Evolutionary conservation across 2,888 invertebrate species (phyloP).

Genomic region (Agrochola lychnidis): DNA sequence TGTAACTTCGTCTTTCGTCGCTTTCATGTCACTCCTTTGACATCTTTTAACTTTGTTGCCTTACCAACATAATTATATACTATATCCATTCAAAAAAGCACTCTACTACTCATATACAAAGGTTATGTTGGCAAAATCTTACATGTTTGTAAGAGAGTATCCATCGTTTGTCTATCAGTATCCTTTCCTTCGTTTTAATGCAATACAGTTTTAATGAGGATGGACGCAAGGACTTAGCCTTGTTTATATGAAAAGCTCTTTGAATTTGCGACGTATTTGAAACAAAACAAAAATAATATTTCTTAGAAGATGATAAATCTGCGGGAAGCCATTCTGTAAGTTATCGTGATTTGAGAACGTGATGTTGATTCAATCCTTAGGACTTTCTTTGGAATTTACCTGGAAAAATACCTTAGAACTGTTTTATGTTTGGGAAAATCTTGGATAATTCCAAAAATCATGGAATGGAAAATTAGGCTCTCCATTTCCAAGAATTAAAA

Average conservation of each 20-base stretch:
- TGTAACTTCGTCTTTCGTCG: conserved; percentile 71
- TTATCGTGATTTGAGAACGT: conserved; percentile 36
- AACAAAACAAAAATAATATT: conserved; percentile 29
- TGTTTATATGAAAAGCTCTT: conserved; percentile 53
- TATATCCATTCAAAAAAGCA: conserved; percentile 25
- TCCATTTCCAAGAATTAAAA: neutral
- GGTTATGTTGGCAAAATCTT: conserved; percentile 10
- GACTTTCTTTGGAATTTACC: neutral
- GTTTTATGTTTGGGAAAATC: neutral
- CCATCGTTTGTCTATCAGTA: conserved; percentile 67
- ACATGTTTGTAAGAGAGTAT: conserved; percentile 54
- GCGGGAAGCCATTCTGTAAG: conserved; percentile 3
- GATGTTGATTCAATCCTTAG: conserved; percentile 17
- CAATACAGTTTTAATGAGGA: conserved; percentile 73
- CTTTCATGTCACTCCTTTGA: conserved; percentile 76
- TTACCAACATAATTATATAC: conserved; percentile 35
- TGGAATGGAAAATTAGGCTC: neutral
- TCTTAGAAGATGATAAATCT: conserved; percentile 37
- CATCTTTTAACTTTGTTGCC: conserved; percentile 72
- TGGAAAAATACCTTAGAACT: conserved; percentile 7
- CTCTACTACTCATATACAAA: conserved; percentile 29
- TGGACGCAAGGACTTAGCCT: conserved; percentile 59
- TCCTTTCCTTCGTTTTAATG: conserved; percentile 60
- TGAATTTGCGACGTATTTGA: conserved; percentile 33
- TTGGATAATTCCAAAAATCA: neutral